phyloP scores from a whole-genome alignment of 2,797 vertebrate genomes.

The Pipistrellus pygmaeus region DNA sequence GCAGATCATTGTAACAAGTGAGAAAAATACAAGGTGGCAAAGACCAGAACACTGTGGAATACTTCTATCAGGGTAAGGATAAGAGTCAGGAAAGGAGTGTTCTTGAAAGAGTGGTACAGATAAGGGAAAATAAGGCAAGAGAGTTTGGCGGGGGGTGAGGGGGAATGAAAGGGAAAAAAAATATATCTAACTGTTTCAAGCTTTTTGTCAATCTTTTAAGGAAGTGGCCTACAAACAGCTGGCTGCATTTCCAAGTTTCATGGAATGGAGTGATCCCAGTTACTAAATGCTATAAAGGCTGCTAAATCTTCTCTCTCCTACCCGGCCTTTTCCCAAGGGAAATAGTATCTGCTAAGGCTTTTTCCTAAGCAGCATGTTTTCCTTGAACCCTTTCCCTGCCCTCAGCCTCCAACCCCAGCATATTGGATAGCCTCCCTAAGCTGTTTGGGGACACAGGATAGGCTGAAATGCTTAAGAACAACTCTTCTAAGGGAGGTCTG shows the following conservation, averaged over 20 bases:
- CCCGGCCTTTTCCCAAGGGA: background rate
- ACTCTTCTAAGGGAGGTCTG: background rate
- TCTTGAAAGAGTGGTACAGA: background rate
- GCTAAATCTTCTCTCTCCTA: slow-evolving; percentile 10
- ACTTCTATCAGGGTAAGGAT: background rate
- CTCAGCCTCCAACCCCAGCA: background rate
- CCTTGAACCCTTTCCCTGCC: background rate
- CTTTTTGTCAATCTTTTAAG: slow-evolving; percentile 56
- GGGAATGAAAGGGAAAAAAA: background rate
- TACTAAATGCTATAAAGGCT: slow-evolving; percentile 23
- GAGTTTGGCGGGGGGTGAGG: background rate
- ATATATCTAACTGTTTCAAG: background rate
- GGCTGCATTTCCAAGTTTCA: slow-evolving; percentile 36
- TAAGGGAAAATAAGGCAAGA: background rate
- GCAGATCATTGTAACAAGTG: background rate
- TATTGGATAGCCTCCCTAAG: slow-evolving; percentile 5
- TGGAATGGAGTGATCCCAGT: background rate
- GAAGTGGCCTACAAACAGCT: slow-evolving; percentile 30
- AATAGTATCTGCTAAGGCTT: background rate
- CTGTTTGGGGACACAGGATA: background rate
- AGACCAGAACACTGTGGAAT: background rate
- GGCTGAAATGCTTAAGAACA: slow-evolving; percentile 35
- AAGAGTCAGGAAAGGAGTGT: background rate
- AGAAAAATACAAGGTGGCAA: slow-evolving; percentile 7
- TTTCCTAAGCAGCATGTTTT: slow-evolving; percentile 50